Evolutionary conservation across 1,140 invertebrate genomes (phyloP).

Genomic region (Bombus haemorrhoidalis): DNA sequence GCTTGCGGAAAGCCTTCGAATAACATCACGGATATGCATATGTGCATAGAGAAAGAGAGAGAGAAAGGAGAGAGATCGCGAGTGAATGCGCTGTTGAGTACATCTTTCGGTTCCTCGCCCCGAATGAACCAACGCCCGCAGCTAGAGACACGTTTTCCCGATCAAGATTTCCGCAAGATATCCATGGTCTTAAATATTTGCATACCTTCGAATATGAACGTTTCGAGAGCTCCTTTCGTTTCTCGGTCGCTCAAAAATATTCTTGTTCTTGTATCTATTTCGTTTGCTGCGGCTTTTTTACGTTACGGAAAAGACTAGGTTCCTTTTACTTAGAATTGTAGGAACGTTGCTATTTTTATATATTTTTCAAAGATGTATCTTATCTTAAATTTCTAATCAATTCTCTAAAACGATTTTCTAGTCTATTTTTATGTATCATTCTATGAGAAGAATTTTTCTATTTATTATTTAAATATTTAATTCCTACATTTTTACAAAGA

Average conservation of each 20-base stretch:
- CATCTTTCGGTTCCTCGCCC: slow-evolving; percentile 24
- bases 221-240: not conserved
- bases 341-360: not conserved
- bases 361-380: not conserved
- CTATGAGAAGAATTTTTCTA: too few species aligned
- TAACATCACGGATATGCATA: slow-evolving; percentile 14
- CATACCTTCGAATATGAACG: slow-evolving; percentile 15
- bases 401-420: too few species aligned
- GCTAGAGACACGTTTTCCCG: slow-evolving; percentile 8
- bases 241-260: not conserved
- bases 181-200: slow-evolving; percentile 23
- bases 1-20: slow-evolving; percentile 23
- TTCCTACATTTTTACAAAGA: too few species aligned
- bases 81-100: not conserved
- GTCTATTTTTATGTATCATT: too few species aligned
- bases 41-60: not conserved
- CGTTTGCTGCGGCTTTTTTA: not conserved
- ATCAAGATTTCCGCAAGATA: slow-evolving; percentile 1
- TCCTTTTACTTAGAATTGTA: too few species aligned
- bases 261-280: not conserved
- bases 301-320: too few species aligned
- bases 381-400: too few species aligned
- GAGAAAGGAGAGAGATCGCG: too few species aligned
- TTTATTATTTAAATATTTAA: too few species aligned
- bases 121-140: not conserved